Evolutionary conservation across 2,797 vertebrate species (phyloP).

Genomic region (Gymnoscopelus microlampas): DNA sequence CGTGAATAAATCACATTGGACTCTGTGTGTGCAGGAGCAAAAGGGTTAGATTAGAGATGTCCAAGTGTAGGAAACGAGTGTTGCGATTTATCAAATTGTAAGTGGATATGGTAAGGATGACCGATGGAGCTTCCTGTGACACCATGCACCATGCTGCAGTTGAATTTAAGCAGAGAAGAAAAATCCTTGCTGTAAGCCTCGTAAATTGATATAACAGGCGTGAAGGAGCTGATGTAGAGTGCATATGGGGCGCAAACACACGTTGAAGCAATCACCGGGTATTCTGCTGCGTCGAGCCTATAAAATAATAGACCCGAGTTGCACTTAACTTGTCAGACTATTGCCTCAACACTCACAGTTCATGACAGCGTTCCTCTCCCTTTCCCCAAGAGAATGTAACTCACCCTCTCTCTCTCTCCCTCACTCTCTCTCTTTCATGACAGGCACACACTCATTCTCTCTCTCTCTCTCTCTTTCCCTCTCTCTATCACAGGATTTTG

Average conservation of each 20-base stretch:
- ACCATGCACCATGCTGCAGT: not conserved
- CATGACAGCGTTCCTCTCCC: constrained; percentile 22
- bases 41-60: constrained; percentile 13
- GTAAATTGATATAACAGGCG: constrained; percentile 52
- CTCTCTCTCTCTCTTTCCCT: not conserved
- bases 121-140: constrained; percentile 36
- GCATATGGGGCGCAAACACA: constrained; percentile 58
- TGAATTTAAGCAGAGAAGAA: constrained; percentile 25
- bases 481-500: constrained; percentile 2
- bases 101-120: constrained; percentile 36
- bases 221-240: constrained; percentile 44
- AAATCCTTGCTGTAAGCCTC: constrained; percentile 30
- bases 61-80: constrained; percentile 30
- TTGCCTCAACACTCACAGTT: constrained; percentile 49
- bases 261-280: constrained; percentile 62
- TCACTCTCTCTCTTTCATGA: constrained; percentile 4
- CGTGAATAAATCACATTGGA: constrained; percentile 21
- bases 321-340: constrained; percentile 55
- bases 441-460: not conserved
- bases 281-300: constrained; percentile 52
- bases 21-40: constrained; percentile 27
- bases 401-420: constrained; percentile 9
- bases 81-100: constrained; percentile 34
- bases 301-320: constrained; percentile 56
- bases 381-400: not conserved